A percentile compares a stretch with the other conserved stretches of the same genome.
These are phyloP conservation scores for Mycogona germanica DNA, from an alignment of 2,888 invertebrate genomes.

Conservation along the genomic window DNA sequence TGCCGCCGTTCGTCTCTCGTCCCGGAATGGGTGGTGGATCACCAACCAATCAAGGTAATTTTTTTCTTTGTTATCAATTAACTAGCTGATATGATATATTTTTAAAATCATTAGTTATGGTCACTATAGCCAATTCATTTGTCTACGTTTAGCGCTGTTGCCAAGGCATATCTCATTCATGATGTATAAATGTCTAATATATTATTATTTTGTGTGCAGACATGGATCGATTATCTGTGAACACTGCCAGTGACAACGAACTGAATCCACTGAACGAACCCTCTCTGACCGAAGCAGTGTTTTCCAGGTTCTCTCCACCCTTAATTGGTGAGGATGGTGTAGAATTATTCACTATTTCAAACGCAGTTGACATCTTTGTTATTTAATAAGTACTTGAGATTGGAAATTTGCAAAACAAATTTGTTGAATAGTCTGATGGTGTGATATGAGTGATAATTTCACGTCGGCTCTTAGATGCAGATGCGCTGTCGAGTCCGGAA, in stretches of 20 bases:
- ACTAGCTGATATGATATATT: too few species aligned
- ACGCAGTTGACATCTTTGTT: too few species aligned
- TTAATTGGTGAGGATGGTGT: constrained; percentile 19
- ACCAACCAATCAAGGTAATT: background rate
- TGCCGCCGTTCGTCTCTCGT: constrained; percentile 13
- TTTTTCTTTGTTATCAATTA: background rate
- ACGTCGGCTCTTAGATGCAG: constrained; percentile 10
- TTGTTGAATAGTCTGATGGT: too few species aligned
- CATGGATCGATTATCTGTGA: constrained; percentile 23
- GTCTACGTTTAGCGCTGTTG: background rate
- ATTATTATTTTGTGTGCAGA: too few species aligned
- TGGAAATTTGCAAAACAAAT: too few species aligned
- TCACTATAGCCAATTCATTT: too few species aligned
- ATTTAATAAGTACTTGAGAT: too few species aligned
- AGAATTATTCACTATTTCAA: too few species aligned
- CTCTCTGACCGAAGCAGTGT: constrained; percentile 8
- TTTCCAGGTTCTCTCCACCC: constrained; percentile 17
- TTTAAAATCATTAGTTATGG: too few species aligned
- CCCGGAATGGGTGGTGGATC: background rate
- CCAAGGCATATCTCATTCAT: background rate
- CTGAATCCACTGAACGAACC: constrained; percentile 16
- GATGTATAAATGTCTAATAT: background rate
- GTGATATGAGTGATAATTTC: too few species aligned
- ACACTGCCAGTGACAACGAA: constrained; percentile 26
- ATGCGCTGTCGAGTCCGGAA: constrained; percentile 23